phyloP scores from a whole-genome alignment of 2,888 invertebrate genomes.

The Drosophila helvetica region DNA sequence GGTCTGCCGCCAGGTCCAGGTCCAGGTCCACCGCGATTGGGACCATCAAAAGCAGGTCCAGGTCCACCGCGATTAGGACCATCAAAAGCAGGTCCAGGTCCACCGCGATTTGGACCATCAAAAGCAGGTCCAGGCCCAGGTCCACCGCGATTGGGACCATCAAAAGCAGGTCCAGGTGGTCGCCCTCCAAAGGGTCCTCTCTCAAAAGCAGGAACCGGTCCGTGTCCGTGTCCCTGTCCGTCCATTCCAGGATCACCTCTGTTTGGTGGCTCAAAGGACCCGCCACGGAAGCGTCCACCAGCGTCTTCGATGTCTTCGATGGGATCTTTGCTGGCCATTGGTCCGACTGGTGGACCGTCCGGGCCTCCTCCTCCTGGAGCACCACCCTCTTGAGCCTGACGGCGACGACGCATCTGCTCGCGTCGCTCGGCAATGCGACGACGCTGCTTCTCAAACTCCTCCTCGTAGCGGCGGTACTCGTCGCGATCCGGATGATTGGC shows the following conservation, averaged over 20 bases:
- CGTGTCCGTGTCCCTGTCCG: neutral
- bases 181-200: neutral
- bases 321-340: neutral
- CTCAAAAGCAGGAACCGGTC: neutral
- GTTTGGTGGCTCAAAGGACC: neutral
- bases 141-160: no score
- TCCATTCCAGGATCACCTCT: neutral
- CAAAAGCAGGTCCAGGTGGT: no score
- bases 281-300: neutral
- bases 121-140: no score
- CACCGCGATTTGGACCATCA: no score
- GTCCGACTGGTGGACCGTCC: neutral
- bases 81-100: no score
- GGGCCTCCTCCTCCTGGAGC: neutral
- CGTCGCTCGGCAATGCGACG: conserved; percentile 91
- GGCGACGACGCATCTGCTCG: conserved; percentile 90
- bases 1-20: neutral
- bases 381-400: conserved; percentile 54
- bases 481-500: conserved; percentile 95
- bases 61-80: neutral
- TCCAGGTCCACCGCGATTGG: neutral
- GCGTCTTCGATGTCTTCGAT: neutral
- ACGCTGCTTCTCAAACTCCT: conserved; percentile 94
- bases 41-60: neutral
- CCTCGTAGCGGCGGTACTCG: conserved; percentile 93